Base-by-base conservation (phyloP, 2,113 vertebrate genomes). In the Bufo gargarizans region DNA sequence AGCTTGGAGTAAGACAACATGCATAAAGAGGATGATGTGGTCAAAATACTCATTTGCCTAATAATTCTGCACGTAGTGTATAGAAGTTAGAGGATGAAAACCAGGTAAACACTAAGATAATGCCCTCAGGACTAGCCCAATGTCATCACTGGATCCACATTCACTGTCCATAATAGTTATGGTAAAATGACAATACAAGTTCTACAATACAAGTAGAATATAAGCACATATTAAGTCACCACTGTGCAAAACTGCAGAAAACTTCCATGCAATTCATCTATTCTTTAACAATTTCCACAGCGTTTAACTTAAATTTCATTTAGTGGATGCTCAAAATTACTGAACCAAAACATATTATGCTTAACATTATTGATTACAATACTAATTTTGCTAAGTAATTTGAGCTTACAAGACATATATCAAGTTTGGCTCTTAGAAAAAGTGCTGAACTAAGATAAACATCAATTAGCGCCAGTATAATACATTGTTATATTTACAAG, bases 301-400 rank as follows among this genome's bases (percentile, higher is more conserved):
- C 45, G 55, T 87, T 33, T 56, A 80, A 69, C n/a, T 79, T 69
- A 50, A 43, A 67, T 78, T 55, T 69, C 19, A 79, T 86, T 86
- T 86, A 86, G 76, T 79, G 67, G 49, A 79, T 69, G 77, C 63
- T 63, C 49, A 45, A 71, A 78, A 69, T 87, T 81, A 87, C 77
- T 80, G 63, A 80, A 87, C 59, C 72, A 65, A 69, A 78, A 78
- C 77, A 55, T 17, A 80, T 81, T 87, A 87, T 80, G 53, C 78
- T 87, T 87, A 87, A 53, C 63, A 58, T 80, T 87, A 87, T 87
- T 87, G 86, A 87, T 87, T 87, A 79, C 85, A 87, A 87, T 87
- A 69, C 61, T 79, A 80, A 80, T 87, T 87, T 59, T 79, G 77
- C 58, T 87, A 87, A 87, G 86, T 87, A 69, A 81, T 71, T 86